Evolutionary conservation across 1,140 invertebrate species (phyloP), one percentile per base, ranked within the genome.

Genomic region (Macrosteles quadrilineatus): DNA sequence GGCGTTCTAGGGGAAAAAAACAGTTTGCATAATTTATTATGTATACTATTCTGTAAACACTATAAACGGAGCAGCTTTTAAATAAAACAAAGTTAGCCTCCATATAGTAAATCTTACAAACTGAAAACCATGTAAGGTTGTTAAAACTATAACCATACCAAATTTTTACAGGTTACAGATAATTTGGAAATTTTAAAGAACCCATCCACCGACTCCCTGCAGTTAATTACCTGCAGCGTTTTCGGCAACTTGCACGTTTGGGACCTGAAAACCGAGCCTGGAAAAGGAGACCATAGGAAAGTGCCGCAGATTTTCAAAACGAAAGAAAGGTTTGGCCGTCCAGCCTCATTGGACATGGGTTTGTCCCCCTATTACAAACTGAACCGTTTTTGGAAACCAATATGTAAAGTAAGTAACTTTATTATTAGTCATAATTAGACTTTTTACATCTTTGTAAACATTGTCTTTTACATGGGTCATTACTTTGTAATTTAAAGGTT

Each of bases 161-260:
- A n/a, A n/a, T 36, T 27, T 69, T 29, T 50, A 78, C 71, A 17
- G 79, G 78, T 53, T 77, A 81, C 27, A 21, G 25, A 40, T 64
- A 27, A n/a, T 50, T 21, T 59, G 11, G 55, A 59, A 14, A 59
- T 59, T 2, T 27, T 59, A 27, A 14, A 25, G 25, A 59, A 59
- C n/a, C 55, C 55, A 25, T 27, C 17, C 27, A 75, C 76, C 21
- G 81, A 82, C 75, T 85, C 82, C 9, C 76, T 84, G 45, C 88
- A 89, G 77, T 88, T 91, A 75, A 76, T 88, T 1, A 86, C 88
- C 2, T 83, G 84, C 55, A 85, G 87, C 64, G 79, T 86, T 71
- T 90, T 91, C 75, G 89, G 90, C 3, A 83, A 79, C 11, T 82
- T 92, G 32, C 83, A 87, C 69, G 87, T 90, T 75, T 92, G 90